phyloP scores from a whole-genome alignment of 2,113 vertebrate genomes.

The Marcusenius ussheri region DNA sequence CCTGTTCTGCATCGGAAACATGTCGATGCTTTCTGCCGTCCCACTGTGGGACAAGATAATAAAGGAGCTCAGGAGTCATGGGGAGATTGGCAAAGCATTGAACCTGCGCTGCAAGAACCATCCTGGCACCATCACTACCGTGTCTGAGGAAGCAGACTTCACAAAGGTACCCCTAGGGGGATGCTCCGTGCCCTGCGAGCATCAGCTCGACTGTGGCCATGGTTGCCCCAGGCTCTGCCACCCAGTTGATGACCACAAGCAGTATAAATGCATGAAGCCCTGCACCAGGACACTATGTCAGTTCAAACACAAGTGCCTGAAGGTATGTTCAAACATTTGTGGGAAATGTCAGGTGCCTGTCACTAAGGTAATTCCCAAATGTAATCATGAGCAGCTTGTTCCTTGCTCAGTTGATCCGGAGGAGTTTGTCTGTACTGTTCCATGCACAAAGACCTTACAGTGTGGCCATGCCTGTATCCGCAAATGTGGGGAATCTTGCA shows the following conservation, averaged over 20 bases:
- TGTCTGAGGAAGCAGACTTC: conserved; percentile 29
- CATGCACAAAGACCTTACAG: conserved; percentile 24
- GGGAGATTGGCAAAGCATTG: conserved; percentile 24
- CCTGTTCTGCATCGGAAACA: conserved; percentile 60
- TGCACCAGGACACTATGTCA: conserved; percentile 28
- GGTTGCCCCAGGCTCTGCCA: conserved; percentile 35
- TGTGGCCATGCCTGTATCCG: conserved; percentile 35
- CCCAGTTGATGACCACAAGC: conserved; percentile 35
- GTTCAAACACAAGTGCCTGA: conserved; percentile 31
- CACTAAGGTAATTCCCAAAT: conserved; percentile 32
- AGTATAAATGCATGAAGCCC: conserved; percentile 21
- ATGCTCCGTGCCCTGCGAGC: conserved; percentile 33
- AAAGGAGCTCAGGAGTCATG: conserved; percentile 13
- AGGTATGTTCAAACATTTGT: conserved; percentile 25
- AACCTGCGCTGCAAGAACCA: conserved; percentile 38
- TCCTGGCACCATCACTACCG: conserved; percentile 23
- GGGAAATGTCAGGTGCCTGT: conserved; percentile 27
- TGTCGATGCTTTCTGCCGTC: conserved; percentile 23
- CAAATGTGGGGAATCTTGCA: conserved; percentile 30
- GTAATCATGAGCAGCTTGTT: conserved; percentile 37
- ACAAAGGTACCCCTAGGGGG: conserved; percentile 31
- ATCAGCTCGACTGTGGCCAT: conserved; percentile 38
- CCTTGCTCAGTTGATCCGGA: conserved; percentile 23
- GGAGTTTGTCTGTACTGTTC: conserved; percentile 22
- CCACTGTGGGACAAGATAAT: conserved; percentile 35